Conservation (phyloP, 35 echinoderm and acorn worm species). For the Ptychodera flava region DNA sequence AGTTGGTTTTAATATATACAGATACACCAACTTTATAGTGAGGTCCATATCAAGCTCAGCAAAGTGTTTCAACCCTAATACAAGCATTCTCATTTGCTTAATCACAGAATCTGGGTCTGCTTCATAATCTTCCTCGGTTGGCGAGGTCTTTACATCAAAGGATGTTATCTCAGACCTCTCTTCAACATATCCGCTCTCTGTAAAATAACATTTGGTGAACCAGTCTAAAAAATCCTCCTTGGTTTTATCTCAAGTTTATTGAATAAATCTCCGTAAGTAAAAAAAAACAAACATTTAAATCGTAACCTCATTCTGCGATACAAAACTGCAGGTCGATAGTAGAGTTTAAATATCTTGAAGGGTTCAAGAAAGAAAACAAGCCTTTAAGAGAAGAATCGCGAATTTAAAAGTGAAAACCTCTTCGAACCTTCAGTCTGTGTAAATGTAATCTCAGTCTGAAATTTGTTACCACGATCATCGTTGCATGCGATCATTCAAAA, state of each 20-base stretch:
- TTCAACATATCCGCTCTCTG: background rate
- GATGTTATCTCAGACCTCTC: background rate
- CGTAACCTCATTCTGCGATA: too few species aligned
- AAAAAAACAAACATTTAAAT: background rate
- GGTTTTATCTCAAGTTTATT: too few species aligned
- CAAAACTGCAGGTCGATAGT: too few species aligned
- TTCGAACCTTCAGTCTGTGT: too few species aligned
- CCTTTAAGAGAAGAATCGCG: background rate
- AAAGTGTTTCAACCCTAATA: background rate
- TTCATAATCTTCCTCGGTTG: background rate
- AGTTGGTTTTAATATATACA: background rate
- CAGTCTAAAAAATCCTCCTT: too few species aligned
- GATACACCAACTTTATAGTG: background rate
- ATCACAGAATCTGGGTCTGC: background rate
- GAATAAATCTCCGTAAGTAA: background rate
- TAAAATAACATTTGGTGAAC: too few species aligned
- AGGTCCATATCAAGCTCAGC: background rate
- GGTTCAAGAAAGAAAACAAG: background rate
- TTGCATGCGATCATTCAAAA: too few species aligned
- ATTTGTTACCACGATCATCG: too few species aligned
- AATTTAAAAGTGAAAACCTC: too few species aligned
- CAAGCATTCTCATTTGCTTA: background rate
- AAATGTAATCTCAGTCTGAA: too few species aligned
- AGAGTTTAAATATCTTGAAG: background rate
- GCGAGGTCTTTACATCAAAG: background rate